Conservation (phyloP, 2,113 vertebrate species). For the Sula dactylatra region DNA sequence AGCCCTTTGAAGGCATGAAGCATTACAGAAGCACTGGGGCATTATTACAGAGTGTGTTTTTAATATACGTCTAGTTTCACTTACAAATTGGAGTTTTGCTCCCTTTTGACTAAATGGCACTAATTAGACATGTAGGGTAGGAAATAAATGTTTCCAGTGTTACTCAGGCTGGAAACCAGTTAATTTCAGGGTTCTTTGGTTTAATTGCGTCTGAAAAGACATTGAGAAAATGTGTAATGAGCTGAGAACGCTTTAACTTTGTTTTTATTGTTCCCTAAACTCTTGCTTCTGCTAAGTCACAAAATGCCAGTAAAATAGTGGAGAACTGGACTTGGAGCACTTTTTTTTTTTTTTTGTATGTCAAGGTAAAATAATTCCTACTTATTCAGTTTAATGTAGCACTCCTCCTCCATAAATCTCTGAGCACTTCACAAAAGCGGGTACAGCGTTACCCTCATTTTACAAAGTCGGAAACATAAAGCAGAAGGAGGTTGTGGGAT, state of each 20-base stretch:
- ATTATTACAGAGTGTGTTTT: slow-evolving; percentile 55
- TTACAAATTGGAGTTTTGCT: slow-evolving; percentile 65
- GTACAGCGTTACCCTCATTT: background rate
- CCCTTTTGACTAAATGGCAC: slow-evolving; percentile 34
- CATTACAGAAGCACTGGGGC: slow-evolving; percentile 46
- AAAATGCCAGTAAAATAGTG: slow-evolving; percentile 12
- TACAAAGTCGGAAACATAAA: background rate
- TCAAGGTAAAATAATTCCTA: background rate
- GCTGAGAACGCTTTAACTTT: slow-evolving; percentile 44
- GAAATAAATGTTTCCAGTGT: slow-evolving; percentile 66
- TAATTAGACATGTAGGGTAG: slow-evolving; percentile 58
- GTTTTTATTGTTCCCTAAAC: slow-evolving; percentile 52
- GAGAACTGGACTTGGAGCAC: background rate
- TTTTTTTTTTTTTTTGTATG: background rate
- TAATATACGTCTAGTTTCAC: slow-evolving; percentile 52
- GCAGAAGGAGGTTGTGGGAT: background rate
- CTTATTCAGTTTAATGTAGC: background rate
- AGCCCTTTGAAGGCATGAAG: slow-evolving; percentile 60
- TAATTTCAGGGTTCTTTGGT: slow-evolving; percentile 61
- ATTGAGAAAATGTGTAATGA: slow-evolving; percentile 33
- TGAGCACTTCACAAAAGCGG: background rate
- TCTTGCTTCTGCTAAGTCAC: slow-evolving; percentile 19
- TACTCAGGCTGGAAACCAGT: slow-evolving; percentile 44
- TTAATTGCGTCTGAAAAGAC: slow-evolving; percentile 60
- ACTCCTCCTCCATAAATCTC: slow-evolving; percentile 19